phyloP scores from a whole-genome alignment of 2,888 invertebrate genomes.

The Timema podura region DNA sequence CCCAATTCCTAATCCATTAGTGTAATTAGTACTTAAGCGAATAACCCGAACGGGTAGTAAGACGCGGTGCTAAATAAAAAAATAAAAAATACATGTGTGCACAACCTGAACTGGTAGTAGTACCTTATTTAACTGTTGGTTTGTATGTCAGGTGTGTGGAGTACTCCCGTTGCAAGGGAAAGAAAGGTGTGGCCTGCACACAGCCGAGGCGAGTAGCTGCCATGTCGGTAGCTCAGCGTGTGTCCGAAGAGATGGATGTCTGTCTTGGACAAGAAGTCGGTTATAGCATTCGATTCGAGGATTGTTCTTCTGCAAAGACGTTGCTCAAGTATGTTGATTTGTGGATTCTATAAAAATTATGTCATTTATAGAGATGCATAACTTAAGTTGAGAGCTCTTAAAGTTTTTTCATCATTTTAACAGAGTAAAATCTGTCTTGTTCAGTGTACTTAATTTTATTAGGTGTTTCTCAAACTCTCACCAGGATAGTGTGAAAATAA shows the following conservation, averaged over 20 bases:
- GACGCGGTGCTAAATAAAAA: no score
- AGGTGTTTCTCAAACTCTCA: no score
- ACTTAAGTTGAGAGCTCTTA: no score
- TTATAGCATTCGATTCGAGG: slow-evolving; percentile 97
- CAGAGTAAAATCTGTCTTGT: no score
- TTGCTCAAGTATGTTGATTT: slow-evolving; percentile 68
- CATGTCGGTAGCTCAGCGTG: slow-evolving; percentile 98
- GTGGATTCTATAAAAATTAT: no score
- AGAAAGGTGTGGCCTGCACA: slow-evolving; percentile 89
- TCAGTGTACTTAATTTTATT: no score
- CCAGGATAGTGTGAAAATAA: no score
- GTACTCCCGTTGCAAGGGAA: slow-evolving; percentile 60
- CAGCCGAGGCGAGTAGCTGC: slow-evolving; percentile 97
- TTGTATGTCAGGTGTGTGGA: slow-evolving; percentile 59
- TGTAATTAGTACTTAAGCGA: background rate
- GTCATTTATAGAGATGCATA: no score
- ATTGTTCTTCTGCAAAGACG: slow-evolving; percentile 92
- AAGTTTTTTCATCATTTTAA: no score
- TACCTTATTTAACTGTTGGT: background rate
- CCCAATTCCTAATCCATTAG: background rate
- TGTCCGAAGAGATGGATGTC: slow-evolving; percentile 99
- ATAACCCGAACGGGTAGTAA: background rate
- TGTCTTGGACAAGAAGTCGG: slow-evolving; percentile 86
- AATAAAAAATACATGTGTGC: background rate
- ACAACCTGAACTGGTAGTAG: background rate